A percentile compares a stretch with the other conserved stretches of the same genome.
These are phyloP conservation scores for Hipposideros armiger DNA, from an alignment of 2,113 vertebrate genomes.

Conservation along the genomic window DNA sequence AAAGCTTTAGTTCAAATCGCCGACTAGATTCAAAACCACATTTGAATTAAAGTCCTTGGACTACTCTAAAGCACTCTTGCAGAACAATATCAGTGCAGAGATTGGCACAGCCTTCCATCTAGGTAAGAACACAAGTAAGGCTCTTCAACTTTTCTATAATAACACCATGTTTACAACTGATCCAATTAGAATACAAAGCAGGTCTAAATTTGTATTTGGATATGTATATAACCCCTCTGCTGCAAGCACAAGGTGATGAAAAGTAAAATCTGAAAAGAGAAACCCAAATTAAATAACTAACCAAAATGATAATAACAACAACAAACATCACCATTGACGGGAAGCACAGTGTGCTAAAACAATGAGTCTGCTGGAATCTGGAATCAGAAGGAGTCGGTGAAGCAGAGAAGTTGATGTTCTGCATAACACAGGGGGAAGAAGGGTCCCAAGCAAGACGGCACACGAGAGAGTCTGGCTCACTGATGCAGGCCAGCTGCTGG, in stretches of 20 bases:
- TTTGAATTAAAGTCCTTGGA: conserved; percentile 36
- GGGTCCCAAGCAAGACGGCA: neutral
- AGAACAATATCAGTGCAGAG: neutral
- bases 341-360: neutral
- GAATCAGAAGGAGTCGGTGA: neutral
- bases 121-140: neutral
- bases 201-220: neutral
- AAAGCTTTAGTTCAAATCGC: conserved; percentile 12
- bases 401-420: neutral
- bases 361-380: neutral
- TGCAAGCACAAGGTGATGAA: neutral
- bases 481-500: neutral
- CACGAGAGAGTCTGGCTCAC: neutral
- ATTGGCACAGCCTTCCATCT: neutral
- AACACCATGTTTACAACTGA: neutral
- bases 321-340: neutral
- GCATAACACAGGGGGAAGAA: neutral
- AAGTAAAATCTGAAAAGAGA: neutral
- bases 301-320: neutral
- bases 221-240: neutral
- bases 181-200: conserved; percentile 1
- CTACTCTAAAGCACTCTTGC: neutral
- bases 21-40: neutral
- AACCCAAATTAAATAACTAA: neutral
- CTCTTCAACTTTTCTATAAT: neutral